Evolutionary conservation across 2,888 invertebrate genomes (phyloP).

Genomic region (Neria commutata): DNA sequence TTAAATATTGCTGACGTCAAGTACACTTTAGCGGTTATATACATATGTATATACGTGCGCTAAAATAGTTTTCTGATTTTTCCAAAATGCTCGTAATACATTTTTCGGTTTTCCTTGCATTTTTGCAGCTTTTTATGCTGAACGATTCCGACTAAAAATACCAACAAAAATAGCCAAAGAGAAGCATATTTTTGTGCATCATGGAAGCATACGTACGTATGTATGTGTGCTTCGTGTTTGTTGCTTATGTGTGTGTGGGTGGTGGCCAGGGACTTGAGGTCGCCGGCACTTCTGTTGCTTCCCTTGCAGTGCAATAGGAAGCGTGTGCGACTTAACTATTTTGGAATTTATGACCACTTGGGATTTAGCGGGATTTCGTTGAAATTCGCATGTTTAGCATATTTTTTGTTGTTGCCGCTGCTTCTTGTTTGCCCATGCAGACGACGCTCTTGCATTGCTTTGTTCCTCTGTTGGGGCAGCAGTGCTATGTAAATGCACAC

Average conservation of each 20-base stretch:
- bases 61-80: too few species aligned
- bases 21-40: too few species aligned
- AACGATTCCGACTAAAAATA: too few species aligned
- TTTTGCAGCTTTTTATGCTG: neutral
- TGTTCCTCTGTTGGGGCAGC: neutral
- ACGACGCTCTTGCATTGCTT: neutral
- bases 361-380: slow-evolving; percentile 27
- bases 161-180: too few species aligned
- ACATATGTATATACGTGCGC: too few species aligned
- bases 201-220: too few species aligned
- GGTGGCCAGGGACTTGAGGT: too few species aligned
- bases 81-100: too few species aligned
- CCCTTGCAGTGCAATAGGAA: slow-evolving; percentile 15
- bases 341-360: slow-evolving; percentile 56
- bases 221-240: neutral
- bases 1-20: too few species aligned
- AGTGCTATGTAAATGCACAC: too few species aligned
- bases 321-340: slow-evolving; percentile 41
- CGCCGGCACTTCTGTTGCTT: neutral
- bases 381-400: too few species aligned
- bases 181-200: neutral
- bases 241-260: neutral
- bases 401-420: neutral
- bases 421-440: neutral
- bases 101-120: neutral